Conservation (phyloP, 2,888 invertebrate species). For the Nomada goodeniana region DNA sequence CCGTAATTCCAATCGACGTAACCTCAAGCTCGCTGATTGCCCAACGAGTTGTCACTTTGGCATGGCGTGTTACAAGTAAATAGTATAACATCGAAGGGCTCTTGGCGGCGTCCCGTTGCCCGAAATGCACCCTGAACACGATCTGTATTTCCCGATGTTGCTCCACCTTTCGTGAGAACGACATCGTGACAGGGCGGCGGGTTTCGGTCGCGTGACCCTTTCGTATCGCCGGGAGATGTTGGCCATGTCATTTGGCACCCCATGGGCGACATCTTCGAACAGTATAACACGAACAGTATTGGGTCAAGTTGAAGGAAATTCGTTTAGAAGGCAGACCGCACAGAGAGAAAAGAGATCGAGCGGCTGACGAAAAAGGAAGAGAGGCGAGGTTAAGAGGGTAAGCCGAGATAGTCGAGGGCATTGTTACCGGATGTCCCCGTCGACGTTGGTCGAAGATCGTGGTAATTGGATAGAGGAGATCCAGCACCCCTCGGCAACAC, state of each 20-base stretch:
- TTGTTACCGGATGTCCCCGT: conserved; percentile 72
- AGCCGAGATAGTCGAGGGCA: conserved; percentile 54
- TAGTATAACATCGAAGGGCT: conserved; percentile 39
- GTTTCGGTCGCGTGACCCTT: conserved; percentile 56
- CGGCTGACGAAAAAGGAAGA: not conserved
- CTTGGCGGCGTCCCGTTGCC: conserved; percentile 39
- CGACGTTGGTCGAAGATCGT: conserved; percentile 74
- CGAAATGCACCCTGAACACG: conserved; percentile 55
- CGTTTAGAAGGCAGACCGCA: conserved; percentile 11
- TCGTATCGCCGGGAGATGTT: conserved; percentile 51
- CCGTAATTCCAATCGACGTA: not conserved
- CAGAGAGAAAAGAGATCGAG: conserved; percentile 25
- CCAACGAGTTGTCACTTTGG: conserved; percentile 24
- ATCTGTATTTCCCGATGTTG: conserved; percentile 52
- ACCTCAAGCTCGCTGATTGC: conserved; percentile 12
- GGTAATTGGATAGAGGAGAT: conserved; percentile 82
- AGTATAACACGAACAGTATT: conserved; percentile 66
- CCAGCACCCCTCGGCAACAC: conserved; percentile 51
- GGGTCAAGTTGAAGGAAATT: conserved; percentile 74
- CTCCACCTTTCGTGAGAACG: conserved; percentile 69
- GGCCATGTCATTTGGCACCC: conserved; percentile 74
- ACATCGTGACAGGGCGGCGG: conserved; percentile 55
- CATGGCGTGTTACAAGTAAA: conserved; percentile 35
- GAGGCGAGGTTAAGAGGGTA: conserved; percentile 42
- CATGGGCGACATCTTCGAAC: conserved; percentile 73